Percentiles rank a stretch among this genome's conserved stretches.
Evolutionary conservation across 2,797 vertebrate genomes (phyloP).

Genomic region (Heliangelus exortis): DNA sequence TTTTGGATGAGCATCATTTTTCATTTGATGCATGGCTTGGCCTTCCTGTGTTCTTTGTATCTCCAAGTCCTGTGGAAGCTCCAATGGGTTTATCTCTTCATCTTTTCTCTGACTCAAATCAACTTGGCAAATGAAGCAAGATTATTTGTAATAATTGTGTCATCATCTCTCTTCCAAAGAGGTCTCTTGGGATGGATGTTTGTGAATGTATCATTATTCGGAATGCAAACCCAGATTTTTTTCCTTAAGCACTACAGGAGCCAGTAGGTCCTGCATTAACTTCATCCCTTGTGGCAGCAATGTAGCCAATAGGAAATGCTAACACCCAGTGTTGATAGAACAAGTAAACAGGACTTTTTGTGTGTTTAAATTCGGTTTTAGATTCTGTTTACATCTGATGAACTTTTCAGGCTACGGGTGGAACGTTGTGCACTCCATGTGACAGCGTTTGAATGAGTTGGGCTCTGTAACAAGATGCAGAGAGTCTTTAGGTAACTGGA

Average conservation of each 20-base stretch:
- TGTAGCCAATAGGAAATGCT: background rate
- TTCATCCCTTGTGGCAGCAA: background rate
- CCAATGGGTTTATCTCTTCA: background rate
- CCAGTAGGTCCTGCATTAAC: background rate
- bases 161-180: background rate
- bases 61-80: background rate
- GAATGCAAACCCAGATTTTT: background rate
- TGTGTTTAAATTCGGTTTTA: background rate
- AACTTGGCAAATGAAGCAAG: background rate
- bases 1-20: background rate
- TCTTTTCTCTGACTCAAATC: slow-evolving; percentile 11
- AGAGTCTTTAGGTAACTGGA: background rate
- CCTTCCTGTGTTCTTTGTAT: background rate
- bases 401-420: background rate
- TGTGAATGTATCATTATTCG: background rate
- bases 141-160: background rate
- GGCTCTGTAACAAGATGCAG: background rate
- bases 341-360: background rate
- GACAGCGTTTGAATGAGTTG: background rate
- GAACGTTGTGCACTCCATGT: background rate
- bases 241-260: background rate
- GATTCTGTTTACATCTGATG: background rate
- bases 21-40: accelerated
- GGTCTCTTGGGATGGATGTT: background rate
- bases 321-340: background rate